Evolutionary conservation across 2,797 vertebrate genomes (phyloP).

Genomic region (Enteromius afrohamiltoni): DNA sequence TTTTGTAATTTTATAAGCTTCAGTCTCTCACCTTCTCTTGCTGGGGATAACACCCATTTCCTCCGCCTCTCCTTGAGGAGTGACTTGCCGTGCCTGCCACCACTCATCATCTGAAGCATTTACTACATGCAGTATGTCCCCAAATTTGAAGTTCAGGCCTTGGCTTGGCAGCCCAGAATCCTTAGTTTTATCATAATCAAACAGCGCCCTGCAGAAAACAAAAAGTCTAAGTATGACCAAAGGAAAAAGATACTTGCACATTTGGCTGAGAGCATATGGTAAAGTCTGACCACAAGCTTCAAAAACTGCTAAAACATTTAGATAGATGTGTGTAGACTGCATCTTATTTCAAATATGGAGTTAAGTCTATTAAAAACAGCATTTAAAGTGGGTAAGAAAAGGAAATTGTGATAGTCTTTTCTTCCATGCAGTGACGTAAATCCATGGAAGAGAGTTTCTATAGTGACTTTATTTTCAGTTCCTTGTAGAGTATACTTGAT

Average conservation of each 20-base stretch:
- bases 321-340: neutral
- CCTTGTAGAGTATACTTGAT: no score
- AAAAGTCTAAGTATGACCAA: slow-evolving; percentile 10
- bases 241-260: neutral
- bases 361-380: neutral
- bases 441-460: neutral
- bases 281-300: neutral
- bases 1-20: no score
- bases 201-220: slow-evolving; percentile 83
- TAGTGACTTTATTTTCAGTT: neutral
- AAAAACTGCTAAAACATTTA: neutral
- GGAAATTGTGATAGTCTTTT: neutral
- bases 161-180: slow-evolving; percentile 97
- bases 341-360: neutral
- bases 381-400: neutral
- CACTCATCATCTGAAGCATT: slow-evolving; percentile 98
- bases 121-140: slow-evolving; percentile 95
- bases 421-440: neutral
- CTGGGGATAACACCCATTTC: slow-evolving; percentile 98
- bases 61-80: slow-evolving; percentile 87
- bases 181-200: slow-evolving; percentile 95
- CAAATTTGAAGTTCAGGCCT: slow-evolving; percentile 93
- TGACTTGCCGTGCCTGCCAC: slow-evolving; percentile 97
- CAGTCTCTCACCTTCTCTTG: slow-evolving; percentile 85
- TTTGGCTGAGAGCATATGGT: neutral